phyloP scores from a whole-genome alignment of 30 jellyfish, hydroid and myxozoan species.

The Sanderia malayensis region DNA sequence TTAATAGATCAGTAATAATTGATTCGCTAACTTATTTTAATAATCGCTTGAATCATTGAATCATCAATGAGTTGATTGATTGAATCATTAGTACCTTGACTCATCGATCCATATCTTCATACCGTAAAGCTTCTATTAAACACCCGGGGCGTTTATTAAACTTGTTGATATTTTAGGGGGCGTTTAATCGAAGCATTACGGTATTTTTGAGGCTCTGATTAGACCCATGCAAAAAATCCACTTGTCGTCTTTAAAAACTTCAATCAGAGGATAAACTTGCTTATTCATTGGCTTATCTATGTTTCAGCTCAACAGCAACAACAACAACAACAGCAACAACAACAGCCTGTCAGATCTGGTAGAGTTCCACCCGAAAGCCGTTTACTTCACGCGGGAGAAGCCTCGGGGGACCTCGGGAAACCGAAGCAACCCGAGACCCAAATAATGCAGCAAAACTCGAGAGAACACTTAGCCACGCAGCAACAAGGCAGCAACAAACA shows the following conservation, averaged over 20 bases:
- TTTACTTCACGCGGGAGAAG: constrained; percentile 31
- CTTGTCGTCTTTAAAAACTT: too few species aligned
- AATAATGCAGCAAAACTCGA: neutral
- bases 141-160: too few species aligned
- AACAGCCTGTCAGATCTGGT: constrained; percentile 46
- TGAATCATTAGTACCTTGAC: neutral
- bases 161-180: too few species aligned
- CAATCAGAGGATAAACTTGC: too few species aligned
- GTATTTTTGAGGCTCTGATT: too few species aligned
- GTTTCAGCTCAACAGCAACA: constrained; percentile 9
- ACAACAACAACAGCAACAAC: constrained; percentile 10
- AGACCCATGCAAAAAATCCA: too few species aligned
- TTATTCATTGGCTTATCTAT: too few species aligned
- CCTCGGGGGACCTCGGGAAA: neutral
- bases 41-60: neutral
- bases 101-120: neutral
- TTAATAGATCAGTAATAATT: neutral
- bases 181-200: too few species aligned
- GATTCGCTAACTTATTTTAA: neutral
- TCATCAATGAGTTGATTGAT: neutral
- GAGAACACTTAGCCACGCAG: neutral
- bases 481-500: neutral
- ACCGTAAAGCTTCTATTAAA: neutral
- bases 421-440: neutral
- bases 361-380: constrained; percentile 58